phyloP scores from a whole-genome alignment of 2,113 vertebrate species.

The Nycticorax nycticorax region DNA sequence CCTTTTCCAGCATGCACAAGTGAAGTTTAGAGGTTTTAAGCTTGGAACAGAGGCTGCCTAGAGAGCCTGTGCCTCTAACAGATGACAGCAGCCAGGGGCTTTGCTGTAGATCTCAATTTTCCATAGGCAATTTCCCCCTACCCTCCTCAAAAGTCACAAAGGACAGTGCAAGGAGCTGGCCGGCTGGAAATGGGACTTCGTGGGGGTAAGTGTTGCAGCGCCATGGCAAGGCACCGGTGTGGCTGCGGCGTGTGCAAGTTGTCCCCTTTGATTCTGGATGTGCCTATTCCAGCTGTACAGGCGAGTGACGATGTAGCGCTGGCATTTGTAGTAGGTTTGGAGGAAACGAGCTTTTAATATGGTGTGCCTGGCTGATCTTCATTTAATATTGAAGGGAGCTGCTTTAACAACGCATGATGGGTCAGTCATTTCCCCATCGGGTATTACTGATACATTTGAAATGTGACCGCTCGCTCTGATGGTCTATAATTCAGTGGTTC shows the following conservation, averaged over 20 bases:
- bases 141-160: rapidly evolving
- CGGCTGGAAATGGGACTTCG: rapidly evolving
- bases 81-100: background rate
- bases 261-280: background rate
- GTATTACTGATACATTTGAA: background rate
- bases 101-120: background rate
- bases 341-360: slow-evolving; percentile 2
- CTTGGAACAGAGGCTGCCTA: background rate
- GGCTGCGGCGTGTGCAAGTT: rapidly evolving
- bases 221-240: rapidly evolving
- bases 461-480: background rate
- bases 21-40: background rate
- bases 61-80: background rate
- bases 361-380: background rate
- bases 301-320: rapidly evolving
- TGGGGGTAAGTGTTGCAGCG: background rate
- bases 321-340: background rate
- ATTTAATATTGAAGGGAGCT: background rate
- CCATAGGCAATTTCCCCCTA: background rate
- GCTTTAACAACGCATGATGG: background rate
- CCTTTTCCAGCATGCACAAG: rapidly evolving
- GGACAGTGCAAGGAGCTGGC: background rate
- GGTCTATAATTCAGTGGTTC: background rate
- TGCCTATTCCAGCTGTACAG: background rate
- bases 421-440: background rate